A percentile compares a stretch with the other conserved stretches of the same genome.
phyloP scores from a whole-genome alignment of 30 jellyfish, hydroid and myxozoan genomes.

The Turritopsis dohrnii region DNA sequence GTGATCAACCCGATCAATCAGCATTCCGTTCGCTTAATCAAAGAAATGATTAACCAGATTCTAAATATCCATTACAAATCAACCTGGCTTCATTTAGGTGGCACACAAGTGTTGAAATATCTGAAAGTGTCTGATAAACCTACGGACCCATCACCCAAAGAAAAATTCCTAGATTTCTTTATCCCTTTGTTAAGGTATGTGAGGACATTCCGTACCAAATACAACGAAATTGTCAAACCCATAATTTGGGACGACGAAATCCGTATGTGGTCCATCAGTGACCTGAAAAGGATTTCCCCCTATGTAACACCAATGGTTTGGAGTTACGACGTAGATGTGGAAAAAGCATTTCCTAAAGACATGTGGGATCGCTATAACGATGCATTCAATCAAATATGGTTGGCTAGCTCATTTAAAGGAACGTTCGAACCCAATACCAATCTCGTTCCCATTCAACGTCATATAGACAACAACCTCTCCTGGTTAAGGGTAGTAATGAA shows the following conservation, averaged over 20 bases:
- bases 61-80: conserved; percentile 47
- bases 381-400: conserved; percentile 51
- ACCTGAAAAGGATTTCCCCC: conserved; percentile 33
- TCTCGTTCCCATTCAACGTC: conserved; percentile 48
- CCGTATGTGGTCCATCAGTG: conserved; percentile 45
- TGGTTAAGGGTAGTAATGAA: conserved; percentile 48
- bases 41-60: conserved; percentile 38
- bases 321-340: conserved; percentile 58
- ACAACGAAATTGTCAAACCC: conserved; percentile 8
- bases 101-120: conserved; percentile 74
- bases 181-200: conserved; percentile 42
- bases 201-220: neutral
- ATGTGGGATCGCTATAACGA: conserved; percentile 64
- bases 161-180: conserved; percentile 50
- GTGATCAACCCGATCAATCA: conserved; percentile 56
- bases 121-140: conserved; percentile 41
- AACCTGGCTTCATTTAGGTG: conserved; percentile 77
- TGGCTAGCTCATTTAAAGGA: conserved; percentile 86
- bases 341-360: conserved; percentile 45
- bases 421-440: conserved; percentile 49
- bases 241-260: conserved; percentile 87
- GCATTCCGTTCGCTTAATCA: conserved; percentile 30
- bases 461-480: conserved; percentile 38
- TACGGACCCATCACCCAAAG: conserved; percentile 13
- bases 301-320: conserved; percentile 66